A percentile compares a stretch with the other conserved stretches of the same genome.
Conservation (phyloP, 2,888 invertebrate species). For the Zygogramma bicolorata region DNA sequence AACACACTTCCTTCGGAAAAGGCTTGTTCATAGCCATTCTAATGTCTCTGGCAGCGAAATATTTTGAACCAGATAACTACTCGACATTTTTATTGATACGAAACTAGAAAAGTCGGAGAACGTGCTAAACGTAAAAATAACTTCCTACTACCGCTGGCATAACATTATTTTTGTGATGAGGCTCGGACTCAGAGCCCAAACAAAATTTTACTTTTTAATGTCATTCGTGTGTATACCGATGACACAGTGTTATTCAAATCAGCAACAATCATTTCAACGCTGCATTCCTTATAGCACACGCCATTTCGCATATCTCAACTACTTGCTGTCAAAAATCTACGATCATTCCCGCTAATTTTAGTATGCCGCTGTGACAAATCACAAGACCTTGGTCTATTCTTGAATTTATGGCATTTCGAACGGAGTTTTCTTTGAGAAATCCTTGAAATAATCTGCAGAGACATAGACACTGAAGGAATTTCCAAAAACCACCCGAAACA, state of each 20-base stretch:
- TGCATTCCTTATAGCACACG: constrained; percentile 23
- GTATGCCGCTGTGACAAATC: constrained; percentile 33
- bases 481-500: neutral
- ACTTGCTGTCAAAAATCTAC: constrained; percentile 28
- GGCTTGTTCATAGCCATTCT: neutral
- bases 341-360: constrained; percentile 36
- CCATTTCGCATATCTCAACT: constrained; percentile 7
- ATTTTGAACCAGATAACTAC: neutral
- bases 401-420: constrained; percentile 21
- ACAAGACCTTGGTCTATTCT: constrained; percentile 36
- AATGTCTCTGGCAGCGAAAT: neutral
- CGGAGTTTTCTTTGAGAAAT: constrained; percentile 3
- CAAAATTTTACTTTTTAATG: constrained; percentile 29
- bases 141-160: constrained; percentile 13
- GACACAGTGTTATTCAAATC: constrained; percentile 37
- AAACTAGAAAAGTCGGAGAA: neutral
- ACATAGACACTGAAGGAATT: neutral
- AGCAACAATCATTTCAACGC: constrained; percentile 16
- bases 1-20: neutral
- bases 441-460: neutral
- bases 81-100: neutral
- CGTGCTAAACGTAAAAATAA: constrained; percentile 9
- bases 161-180: constrained; percentile 8
- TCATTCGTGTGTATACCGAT: constrained; percentile 28
- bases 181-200: constrained; percentile 9